phyloP scores from a whole-genome alignment of 1,140 invertebrate species.

The Holcopasites calliopsidis region DNA sequence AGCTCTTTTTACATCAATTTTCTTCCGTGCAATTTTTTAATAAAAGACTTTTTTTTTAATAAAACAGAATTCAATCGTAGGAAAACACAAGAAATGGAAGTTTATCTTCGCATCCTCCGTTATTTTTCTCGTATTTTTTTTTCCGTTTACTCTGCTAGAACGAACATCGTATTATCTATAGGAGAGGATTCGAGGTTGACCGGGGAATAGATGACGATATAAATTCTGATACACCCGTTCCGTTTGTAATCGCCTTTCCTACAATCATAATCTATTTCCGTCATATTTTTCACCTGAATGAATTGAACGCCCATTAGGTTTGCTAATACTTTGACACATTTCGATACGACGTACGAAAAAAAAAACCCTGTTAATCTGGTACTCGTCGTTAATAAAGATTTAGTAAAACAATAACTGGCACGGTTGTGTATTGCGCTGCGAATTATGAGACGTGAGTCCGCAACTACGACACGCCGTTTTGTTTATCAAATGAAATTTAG shows the following conservation, averaged over 20 bases:
- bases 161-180: background rate
- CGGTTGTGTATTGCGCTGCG: too few species aligned
- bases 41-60: too few species aligned
- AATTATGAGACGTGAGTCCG: too few species aligned
- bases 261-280: background rate
- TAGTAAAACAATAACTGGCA: too few species aligned
- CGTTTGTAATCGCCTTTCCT: constrained; percentile 14
- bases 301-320: background rate
- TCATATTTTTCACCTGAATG: background rate
- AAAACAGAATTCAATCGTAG: background rate
- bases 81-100: background rate
- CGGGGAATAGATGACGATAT: too few species aligned
- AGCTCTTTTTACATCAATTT: too few species aligned
- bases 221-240: background rate
- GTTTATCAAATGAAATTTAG: too few species aligned
- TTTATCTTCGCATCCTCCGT: background rate
- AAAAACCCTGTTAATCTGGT: background rate
- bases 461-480: too few species aligned
- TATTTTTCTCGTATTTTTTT: background rate
- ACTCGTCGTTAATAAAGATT: too few species aligned
- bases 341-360: background rate
- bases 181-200: background rate
- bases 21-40: too few species aligned
- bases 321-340: background rate
- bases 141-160: background rate